phyloP scores from a whole-genome alignment of 1,140 invertebrate species.

The Diorhabda carinulata region DNA sequence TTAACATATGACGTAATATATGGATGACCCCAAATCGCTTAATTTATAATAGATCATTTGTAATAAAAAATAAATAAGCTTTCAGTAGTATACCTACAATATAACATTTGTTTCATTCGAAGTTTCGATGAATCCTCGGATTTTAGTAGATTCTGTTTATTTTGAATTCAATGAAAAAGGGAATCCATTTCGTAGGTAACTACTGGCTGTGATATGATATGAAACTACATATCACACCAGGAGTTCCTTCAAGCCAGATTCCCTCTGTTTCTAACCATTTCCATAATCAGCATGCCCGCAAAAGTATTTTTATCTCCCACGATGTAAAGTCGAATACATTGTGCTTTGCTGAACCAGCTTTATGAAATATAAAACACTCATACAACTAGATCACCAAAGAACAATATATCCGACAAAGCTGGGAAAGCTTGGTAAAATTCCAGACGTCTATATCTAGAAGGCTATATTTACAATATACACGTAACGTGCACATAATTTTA shows the following conservation, averaged over 20 bases:
- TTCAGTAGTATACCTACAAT: background rate
- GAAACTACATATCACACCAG: conserved; percentile 48
- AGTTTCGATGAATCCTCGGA: too few relatives aligned
- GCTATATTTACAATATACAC: too few relatives aligned
- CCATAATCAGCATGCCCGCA: background rate
- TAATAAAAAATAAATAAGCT: conserved; percentile 2
- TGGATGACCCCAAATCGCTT: background rate
- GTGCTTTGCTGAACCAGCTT: conserved; percentile 50
- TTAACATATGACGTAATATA: too few relatives aligned
- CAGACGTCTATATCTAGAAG: too few relatives aligned
- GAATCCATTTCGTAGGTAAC: conserved; percentile 48
- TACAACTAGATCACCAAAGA: conserved; percentile 50
- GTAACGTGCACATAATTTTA: too few relatives aligned
- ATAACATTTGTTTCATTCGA: too few relatives aligned
- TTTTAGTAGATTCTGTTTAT: background rate
- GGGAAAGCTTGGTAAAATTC: background rate
- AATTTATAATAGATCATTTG: background rate
- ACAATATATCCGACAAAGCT: conserved; percentile 45
- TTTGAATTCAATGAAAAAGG: conserved; percentile 23
- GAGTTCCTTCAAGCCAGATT: conserved; percentile 48
- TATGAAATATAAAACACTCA: conserved; percentile 46
- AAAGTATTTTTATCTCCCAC: conserved; percentile 20
- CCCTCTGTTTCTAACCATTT: conserved; percentile 16
- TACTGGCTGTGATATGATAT: conserved; percentile 48
- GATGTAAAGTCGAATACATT: conserved; percentile 45